Base-by-base conservation (phyloP, 1,140 invertebrate species). In the Mylabris phalerata region DNA sequence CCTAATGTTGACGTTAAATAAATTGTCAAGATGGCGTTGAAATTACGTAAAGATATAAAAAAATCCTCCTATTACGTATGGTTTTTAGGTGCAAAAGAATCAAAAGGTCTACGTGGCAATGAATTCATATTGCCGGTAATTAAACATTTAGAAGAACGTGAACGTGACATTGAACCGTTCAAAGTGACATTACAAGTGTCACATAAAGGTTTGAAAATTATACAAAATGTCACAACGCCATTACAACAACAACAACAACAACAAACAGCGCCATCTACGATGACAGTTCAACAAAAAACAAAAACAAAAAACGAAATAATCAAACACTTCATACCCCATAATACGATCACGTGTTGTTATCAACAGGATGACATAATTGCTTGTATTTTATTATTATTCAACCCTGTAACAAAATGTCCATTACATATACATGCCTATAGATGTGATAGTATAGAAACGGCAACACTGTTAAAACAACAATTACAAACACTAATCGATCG, bases 11-110 rank as follows among this genome's bases (percentile, higher is more conserved):
- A 42, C 11, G 5, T 7, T 9, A 4, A 42, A 4, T 11, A 42
- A 24, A 11, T 9, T 9, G 27, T 52, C 50, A 64, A 67, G 58
- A 84, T 84, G 83, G 83, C 83, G 71, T 71, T 87, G 66, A 81
- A 85, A 75, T 75, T 87, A 67, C 83, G 85, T 70, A 90, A 90
- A 71, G 91, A 93, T 72, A 87, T 93, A 64, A 95, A 95, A 78
- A 96, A 96, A 74, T 90, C 92, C 46, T 95, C 93, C 38, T 98
- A 96, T 77, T 98, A 98, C 77, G 94, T 98, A 46, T 95, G 94
- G 90, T 98, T 98, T 78, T 82, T 98, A 63, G 95, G 95, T 19
- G 93, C 95, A 64, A 90, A 95, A 77, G 94, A 98, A 78, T 89
- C 90, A 32, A 86, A 90, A 65, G 93, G 93, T 10, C 80, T 97